Base-by-base conservation (phyloP, 2,113 vertebrate species). In the Dicaeum eximium region DNA sequence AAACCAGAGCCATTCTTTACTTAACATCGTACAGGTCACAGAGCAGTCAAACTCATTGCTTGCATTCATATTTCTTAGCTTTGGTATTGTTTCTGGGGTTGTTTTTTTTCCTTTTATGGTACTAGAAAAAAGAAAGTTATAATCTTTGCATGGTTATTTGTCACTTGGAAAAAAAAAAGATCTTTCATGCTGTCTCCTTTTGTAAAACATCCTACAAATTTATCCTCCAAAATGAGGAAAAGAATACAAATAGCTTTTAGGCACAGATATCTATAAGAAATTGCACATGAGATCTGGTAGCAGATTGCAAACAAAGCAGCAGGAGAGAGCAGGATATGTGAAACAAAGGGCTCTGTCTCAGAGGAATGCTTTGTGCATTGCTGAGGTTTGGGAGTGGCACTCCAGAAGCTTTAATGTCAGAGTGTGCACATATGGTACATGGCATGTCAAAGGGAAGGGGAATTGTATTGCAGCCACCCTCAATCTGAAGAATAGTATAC, bases 11-110 rank as follows among this genome's bases (percentile, higher is more conserved):
- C 24, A 25, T 82, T 62, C 24, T 88, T 88, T 56, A 25, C 44
- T 61, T 80, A 58, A 44, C 6, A 5, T 37, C 0, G 0, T 6
- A 33, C 13, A 64, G 72, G 15, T 51, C 64, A 73, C 22, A n/a
- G 62, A 48, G 10, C 16, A 62, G 50, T 62, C 20, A 54, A n/a
- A 40, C 28, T 48, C 44, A 51, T 15, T 20, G 33, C 9, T 70
- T 91, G 8, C 27, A 27, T 44, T 65, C 23, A 37, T 7, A 11
- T 54, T 87, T 88, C 38, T 71, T 66, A 74, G 10, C 2, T 58
- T 65, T 23, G 10, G 5, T 35, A 24, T 37, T 73, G 9, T 2
- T 72, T 62, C 35, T 31, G 24, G 13, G 10, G 6, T 47, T 35
- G 9, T 13, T 40, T 70, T 58, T 58, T 57, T n/a, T 11, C 5